phyloP scores from a whole-genome alignment of 2,113 vertebrate species.

The Pteronura brasiliensis region DNA sequence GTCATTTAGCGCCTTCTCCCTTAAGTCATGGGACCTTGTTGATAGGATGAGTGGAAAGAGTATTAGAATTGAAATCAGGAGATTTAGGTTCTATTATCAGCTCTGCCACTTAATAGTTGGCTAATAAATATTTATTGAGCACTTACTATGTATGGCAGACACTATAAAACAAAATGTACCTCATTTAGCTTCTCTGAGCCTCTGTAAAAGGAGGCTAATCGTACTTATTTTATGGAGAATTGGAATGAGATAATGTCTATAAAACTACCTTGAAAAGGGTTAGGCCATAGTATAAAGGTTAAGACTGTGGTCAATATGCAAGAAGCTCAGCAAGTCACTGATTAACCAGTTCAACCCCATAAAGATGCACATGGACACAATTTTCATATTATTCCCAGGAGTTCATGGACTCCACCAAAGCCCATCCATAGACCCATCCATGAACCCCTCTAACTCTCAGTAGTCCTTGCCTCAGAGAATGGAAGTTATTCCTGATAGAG shows the following conservation, averaged over 20 bases:
- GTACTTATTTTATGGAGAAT: constrained; percentile 14
- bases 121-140: constrained; percentile 15
- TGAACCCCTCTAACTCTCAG: neutral
- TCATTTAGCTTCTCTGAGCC: neutral
- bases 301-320: neutral
- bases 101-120: neutral
- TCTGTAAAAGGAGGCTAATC: neutral
- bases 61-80: neutral
- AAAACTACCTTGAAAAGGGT: constrained; percentile 14
- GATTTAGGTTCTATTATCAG: constrained; percentile 20
- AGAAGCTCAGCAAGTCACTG: neutral
- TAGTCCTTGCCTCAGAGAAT: neutral
- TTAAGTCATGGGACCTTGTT: neutral
- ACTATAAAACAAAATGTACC: neutral
- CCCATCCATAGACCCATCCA: neutral
- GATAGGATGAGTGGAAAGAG: neutral
- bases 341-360: neutral
- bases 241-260: constrained; percentile 10
- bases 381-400: neutral
- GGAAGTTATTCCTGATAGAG: neutral
- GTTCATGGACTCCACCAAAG: neutral
- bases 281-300: neutral
- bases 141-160: neutral
- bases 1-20: neutral
- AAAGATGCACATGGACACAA: neutral